A percentile compares a stretch with the other conserved stretches of the same genome.
Conservation (phyloP, 1,140 invertebrate genomes). For the Drosophila carrolli region DNA sequence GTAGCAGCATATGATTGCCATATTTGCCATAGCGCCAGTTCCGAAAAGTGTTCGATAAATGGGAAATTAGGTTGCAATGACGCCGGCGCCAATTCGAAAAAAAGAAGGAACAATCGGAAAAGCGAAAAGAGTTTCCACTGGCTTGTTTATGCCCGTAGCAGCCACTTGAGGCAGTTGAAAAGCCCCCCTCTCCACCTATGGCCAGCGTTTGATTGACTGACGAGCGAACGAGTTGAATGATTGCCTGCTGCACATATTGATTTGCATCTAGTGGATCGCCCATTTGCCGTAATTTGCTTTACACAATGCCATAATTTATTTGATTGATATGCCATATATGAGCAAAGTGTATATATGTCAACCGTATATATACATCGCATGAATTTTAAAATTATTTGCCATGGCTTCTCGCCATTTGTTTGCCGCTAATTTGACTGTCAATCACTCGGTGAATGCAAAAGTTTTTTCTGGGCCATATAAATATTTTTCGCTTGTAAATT, state of each 20-base stretch:
- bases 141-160: slow-evolving; percentile 66
- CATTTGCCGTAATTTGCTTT: slow-evolving; percentile 41
- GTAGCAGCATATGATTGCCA: slow-evolving; percentile 68
- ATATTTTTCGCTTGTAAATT: slow-evolving; percentile 32
- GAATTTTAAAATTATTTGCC: slow-evolving; percentile 75
- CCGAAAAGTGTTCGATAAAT: slow-evolving; percentile 41
- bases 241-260: slow-evolving; percentile 67
- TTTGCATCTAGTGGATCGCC: slow-evolving; percentile 53
- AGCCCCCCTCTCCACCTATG: slow-evolving; percentile 16
- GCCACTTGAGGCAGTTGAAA: slow-evolving; percentile 63
- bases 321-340: slow-evolving; percentile 74
- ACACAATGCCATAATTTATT: slow-evolving; percentile 70
- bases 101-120: slow-evolving; percentile 39
- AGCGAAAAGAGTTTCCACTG: slow-evolving; percentile 46
- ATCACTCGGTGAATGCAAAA: slow-evolving; percentile 58
- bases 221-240: slow-evolving; percentile 51
- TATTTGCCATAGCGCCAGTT: slow-evolving; percentile 68
- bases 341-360: slow-evolving; percentile 30
- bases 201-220: slow-evolving; percentile 45
- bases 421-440: slow-evolving; percentile 82
- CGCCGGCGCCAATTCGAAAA: slow-evolving; percentile 64
- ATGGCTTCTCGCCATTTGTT: slow-evolving; percentile 63
- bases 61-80: slow-evolving; percentile 71
- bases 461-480: slow-evolving; percentile 28
- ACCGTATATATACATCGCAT: slow-evolving; percentile 21